phyloP scores from a whole-genome alignment of 1,140 invertebrate genomes.

The Drosophila burlai region DNA sequence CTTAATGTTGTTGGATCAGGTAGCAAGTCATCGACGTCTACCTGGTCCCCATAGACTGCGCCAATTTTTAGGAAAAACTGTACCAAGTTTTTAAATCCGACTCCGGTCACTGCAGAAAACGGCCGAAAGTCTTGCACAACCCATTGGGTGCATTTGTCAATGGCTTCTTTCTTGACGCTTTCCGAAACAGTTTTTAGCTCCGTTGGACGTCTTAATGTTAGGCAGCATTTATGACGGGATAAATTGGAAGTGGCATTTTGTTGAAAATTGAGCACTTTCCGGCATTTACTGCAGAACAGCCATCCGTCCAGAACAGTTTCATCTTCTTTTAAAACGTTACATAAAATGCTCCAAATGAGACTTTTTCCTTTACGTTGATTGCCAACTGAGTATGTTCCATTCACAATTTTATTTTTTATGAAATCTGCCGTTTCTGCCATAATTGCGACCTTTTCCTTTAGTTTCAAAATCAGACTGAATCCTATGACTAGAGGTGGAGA shows the following conservation, averaged over 20 bases:
- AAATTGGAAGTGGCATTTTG: background rate
- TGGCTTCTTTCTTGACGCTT: background rate
- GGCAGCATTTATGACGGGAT: background rate
- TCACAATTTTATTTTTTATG: background rate
- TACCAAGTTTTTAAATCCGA: background rate
- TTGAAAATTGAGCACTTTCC: background rate
- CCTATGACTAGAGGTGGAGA: too few species aligned
- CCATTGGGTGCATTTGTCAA: slow-evolving; percentile 1
- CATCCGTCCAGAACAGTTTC: background rate
- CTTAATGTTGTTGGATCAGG: background rate
- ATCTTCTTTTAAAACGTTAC: background rate
- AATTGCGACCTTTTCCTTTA: background rate
- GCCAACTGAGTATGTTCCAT: background rate
- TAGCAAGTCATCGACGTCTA: background rate
- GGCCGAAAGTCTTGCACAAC: background rate
- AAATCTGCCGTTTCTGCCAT: background rate
- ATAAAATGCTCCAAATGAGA: background rate
- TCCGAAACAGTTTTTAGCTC: background rate
- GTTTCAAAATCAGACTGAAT: background rate
- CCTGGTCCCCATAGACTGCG: background rate
- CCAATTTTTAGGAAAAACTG: background rate
- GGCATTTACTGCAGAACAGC: background rate
- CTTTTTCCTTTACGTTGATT: background rate
- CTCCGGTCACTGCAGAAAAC: background rate
- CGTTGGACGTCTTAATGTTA: background rate